Conservation (phyloP, 2,797 vertebrate genomes). For the Chromis chromis region DNA sequence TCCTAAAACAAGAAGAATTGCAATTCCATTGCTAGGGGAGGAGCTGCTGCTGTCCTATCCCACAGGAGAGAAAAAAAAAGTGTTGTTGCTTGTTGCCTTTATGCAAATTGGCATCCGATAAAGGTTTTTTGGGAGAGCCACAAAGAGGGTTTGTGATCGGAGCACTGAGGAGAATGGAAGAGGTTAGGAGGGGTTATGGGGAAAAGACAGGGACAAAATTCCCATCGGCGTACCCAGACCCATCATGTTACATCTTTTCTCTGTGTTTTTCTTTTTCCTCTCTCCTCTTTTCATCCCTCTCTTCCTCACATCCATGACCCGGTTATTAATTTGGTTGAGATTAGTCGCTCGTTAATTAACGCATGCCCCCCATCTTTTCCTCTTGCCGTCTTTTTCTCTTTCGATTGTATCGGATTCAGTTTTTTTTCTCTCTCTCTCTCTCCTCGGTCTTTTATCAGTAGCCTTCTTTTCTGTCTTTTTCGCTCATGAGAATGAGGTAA, state of each 20-base stretch:
- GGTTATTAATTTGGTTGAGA: slow-evolving; percentile 79
- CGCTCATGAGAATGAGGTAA: slow-evolving; percentile 68
- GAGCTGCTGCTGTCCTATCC: slow-evolving; percentile 66
- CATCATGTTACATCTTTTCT: slow-evolving; percentile 72
- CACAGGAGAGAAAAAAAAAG: slow-evolving; percentile 68
- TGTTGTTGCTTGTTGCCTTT: slow-evolving; percentile 86
- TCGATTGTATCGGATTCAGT: slow-evolving; percentile 67
- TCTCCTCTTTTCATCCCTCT: slow-evolving; percentile 64
- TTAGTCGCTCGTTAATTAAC: slow-evolving; percentile 80
- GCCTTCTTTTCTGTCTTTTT: slow-evolving; percentile 52
- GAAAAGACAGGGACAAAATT: slow-evolving; percentile 81
- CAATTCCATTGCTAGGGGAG: slow-evolving; percentile 62
- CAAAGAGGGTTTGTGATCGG: slow-evolving; percentile 84
- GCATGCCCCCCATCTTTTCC: slow-evolving; percentile 44
- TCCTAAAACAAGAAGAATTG: slow-evolving; percentile 67
- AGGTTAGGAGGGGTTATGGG: slow-evolving; percentile 86
- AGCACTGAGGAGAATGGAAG: slow-evolving; percentile 72
- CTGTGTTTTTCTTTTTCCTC: slow-evolving; percentile 42
- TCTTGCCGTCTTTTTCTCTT: slow-evolving; percentile 44
- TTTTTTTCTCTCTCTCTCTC: neutral
- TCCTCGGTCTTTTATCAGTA: slow-evolving; percentile 57
- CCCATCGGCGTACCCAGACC: slow-evolving; percentile 76
- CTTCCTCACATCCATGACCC: slow-evolving; percentile 69
- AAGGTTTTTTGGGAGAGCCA: slow-evolving; percentile 75
- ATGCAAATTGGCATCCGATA: slow-evolving; percentile 86